Base-by-base conservation (phyloP, 1,140 invertebrate genomes). In the Hetaerina americana region DNA sequence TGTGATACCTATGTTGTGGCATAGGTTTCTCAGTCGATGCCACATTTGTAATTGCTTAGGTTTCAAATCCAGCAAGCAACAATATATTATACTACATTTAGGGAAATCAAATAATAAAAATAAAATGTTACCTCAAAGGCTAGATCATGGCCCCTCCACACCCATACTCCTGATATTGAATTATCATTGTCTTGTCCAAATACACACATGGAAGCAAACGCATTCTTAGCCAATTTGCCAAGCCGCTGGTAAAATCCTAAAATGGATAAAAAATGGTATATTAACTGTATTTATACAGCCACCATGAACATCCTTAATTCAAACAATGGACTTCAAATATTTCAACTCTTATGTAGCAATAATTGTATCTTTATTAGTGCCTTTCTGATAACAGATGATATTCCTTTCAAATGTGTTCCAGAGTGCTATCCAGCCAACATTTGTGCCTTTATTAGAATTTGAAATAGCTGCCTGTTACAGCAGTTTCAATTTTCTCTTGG, bases 181-280 rank as follows among this genome's bases (percentile, higher is more conserved):
- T 91, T 97, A 81, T 97, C 86, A 78, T 95, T 91, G 80, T 98
- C 93, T 75, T 88, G 87, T 66, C 97, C 97, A 82, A 98, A 99
- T 25, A 99, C 83, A 80, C 93, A 92, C 73, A 94, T 88, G 57
- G 95, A 97, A 26, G 91, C 94, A 83, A 99, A 99, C 0, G 95
- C 91, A 79, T 92, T 88, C 84, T 99, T 99, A 75, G 95, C 87
- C 91, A 99, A 91, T 83, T 97, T 98, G 76, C 99, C 98, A 74
- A 99, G 83, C 75, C 98, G 89, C 84, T 99, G 97, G 85, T 90
- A 98, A 95, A 99, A 97, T 76, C 92, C 91, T 89, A 75, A 49
- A 80, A 79, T 69, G 72, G 72, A 76, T 73, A 18, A 26, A 57
- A 66, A 25, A 68, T 68, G 49, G 22, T 66, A 71, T 72, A 49